A percentile compares a stretch with the other conserved stretches of the same genome.
Evolutionary conservation across 2,113 vertebrate species (phyloP).

Genomic region (Gallinago undulata): DNA sequence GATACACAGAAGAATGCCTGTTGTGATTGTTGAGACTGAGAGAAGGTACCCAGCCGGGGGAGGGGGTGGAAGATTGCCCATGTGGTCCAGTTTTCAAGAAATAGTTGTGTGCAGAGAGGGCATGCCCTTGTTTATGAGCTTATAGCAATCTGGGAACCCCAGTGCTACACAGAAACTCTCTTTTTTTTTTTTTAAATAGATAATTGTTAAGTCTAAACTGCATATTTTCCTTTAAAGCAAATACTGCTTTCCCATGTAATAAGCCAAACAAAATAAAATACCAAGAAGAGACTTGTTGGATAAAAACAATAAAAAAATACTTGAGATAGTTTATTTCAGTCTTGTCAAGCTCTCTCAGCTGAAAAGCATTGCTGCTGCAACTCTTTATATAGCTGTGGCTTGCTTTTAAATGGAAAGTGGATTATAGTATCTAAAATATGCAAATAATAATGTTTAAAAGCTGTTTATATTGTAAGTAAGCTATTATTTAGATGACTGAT

Average conservation of each 20-base stretch:
- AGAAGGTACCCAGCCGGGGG: background rate
- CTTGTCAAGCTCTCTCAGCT: background rate
- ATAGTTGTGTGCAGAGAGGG: background rate
- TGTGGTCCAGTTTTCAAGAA: background rate
- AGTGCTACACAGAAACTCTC: background rate
- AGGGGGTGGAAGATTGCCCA: background rate
- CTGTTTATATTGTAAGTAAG: background rate
- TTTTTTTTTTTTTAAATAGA: background rate
- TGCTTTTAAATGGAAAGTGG: background rate
- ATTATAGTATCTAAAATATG: background rate
- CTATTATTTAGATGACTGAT: background rate
- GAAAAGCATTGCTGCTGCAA: background rate
- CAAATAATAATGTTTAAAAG: background rate
- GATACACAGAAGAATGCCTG: background rate
- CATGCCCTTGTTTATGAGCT: background rate
- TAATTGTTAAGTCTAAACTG: background rate
- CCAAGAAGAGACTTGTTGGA: background rate
- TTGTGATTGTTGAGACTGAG: background rate
- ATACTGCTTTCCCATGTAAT: constrained; percentile 39
- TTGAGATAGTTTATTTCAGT: background rate
- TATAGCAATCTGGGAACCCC: background rate
- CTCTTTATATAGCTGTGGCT: background rate
- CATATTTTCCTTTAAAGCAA: constrained; percentile 37
- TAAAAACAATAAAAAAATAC: constrained; percentile 1
- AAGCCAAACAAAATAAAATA: constrained; percentile 63